Evolutionary conservation across 2,113 vertebrate genomes (phyloP).

Genomic region (Mionectes macconnelli): DNA sequence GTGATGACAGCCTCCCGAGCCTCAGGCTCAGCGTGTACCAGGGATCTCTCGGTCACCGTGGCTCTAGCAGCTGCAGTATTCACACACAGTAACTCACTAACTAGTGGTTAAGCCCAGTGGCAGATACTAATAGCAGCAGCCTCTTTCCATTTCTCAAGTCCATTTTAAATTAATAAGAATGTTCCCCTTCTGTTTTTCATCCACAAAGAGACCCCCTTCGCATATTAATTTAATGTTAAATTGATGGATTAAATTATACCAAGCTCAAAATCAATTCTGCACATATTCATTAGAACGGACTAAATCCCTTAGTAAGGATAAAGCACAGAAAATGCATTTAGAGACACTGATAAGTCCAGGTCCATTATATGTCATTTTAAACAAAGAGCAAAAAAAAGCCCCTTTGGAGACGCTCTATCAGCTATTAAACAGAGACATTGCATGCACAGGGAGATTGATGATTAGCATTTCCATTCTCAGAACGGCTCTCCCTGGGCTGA

Average conservation of each 20-base stretch:
- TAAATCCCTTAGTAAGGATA: constrained; percentile 79
- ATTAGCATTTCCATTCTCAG: constrained; percentile 84
- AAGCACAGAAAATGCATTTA: constrained; percentile 85
- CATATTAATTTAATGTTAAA: constrained; percentile 96
- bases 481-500: constrained; percentile 76
- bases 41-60: neutral
- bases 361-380: constrained; percentile 97
- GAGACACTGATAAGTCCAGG: constrained; percentile 91
- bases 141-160: constrained; percentile 76
- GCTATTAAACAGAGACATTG: constrained; percentile 93
- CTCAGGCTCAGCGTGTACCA: neutral
- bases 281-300: constrained; percentile 82
- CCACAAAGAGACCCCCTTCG: constrained; percentile 78
- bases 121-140: constrained; percentile 77
- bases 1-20: fast-evolving
- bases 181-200: constrained; percentile 76
- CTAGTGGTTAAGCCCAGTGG: constrained; percentile 42
- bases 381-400: constrained; percentile 87
- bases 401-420: constrained; percentile 93
- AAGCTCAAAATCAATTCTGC: constrained; percentile 89
- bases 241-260: constrained; percentile 97
- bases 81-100: neutral
- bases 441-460: constrained; percentile 89
- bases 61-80: neutral
- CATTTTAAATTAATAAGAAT: constrained; percentile 78